phyloP scores from a whole-genome alignment of 2,888 invertebrate genomes.

The Cabera pusaria region DNA sequence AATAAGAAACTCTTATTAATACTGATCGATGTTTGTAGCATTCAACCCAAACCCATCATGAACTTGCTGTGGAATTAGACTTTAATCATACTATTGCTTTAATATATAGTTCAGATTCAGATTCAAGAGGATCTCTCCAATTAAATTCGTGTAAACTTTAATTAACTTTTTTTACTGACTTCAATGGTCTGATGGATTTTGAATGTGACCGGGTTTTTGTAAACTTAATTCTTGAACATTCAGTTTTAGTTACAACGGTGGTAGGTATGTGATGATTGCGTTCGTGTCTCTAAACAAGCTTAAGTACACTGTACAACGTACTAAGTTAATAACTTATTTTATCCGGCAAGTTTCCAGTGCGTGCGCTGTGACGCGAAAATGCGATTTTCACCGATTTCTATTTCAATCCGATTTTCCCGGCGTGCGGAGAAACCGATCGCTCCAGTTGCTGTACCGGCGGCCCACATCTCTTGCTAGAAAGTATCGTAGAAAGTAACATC shows the following conservation, averaged over 20 bases:
- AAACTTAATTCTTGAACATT: slow-evolving; percentile 2
- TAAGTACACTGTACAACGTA: slow-evolving; percentile 3
- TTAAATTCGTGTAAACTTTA: no score
- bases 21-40: no score
- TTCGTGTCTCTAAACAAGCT: neutral
- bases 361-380: slow-evolving; percentile 71
- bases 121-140: no score
- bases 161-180: neutral
- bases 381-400: slow-evolving; percentile 80
- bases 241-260: no score
- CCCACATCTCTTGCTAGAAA: slow-evolving; percentile 83
- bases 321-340: slow-evolving; percentile 17
- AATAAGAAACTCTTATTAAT: no score
- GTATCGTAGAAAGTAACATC: slow-evolving; percentile 82
- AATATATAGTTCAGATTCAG: no score
- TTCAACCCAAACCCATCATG: no score
- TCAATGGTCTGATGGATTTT: slow-evolving; percentile 17
- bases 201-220: slow-evolving; percentile 9
- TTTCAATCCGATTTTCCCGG: slow-evolving; percentile 82
- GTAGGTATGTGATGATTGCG: no score
- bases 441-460: slow-evolving; percentile 75
- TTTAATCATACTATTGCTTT: no score
- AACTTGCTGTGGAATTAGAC: no score
- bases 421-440: slow-evolving; percentile 80
- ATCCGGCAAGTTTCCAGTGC: slow-evolving; percentile 56